Conservation (phyloP, 2,888 invertebrate species). For the Trissonchulus sp. region DNA sequence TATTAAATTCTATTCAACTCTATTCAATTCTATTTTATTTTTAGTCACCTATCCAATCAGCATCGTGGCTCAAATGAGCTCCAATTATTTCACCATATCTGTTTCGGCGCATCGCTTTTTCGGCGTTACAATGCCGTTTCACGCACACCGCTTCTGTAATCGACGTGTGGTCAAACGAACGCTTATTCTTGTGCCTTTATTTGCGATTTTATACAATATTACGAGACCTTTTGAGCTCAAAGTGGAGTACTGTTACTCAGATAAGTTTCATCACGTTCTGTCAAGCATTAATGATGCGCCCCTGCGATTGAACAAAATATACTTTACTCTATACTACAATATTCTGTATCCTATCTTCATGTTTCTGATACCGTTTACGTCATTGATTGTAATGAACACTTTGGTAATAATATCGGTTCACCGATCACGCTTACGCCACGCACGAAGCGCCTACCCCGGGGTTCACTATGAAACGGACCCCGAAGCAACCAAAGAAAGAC, state of each 20-base stretch:
- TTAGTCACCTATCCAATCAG: slow-evolving; percentile 40
- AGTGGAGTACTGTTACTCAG: slow-evolving; percentile 22
- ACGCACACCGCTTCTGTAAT: slow-evolving; percentile 53
- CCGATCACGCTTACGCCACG: slow-evolving; percentile 48
- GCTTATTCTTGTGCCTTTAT: slow-evolving; percentile 49
- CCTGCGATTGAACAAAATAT: slow-evolving; percentile 45
- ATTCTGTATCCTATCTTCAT: slow-evolving; percentile 52
- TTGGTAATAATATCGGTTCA: slow-evolving; percentile 50
- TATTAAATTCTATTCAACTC: too few species aligned
- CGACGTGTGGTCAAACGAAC: slow-evolving; percentile 51
- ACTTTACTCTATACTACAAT: slow-evolving; percentile 47
- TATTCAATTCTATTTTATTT: too few species aligned
- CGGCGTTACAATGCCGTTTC: slow-evolving; percentile 54
- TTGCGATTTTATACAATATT: slow-evolving; percentile 53
- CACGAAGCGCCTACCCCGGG: slow-evolving; percentile 32
- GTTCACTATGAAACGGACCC: slow-evolving; percentile 32
- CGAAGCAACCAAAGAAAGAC: slow-evolving; percentile 48
- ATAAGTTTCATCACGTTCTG: background rate
- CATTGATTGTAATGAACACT: slow-evolving; percentile 51
- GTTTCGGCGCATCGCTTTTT: slow-evolving; percentile 73
- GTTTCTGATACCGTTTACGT: slow-evolving; percentile 51
- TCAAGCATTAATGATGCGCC: slow-evolving; percentile 37
- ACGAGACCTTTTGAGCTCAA: slow-evolving; percentile 53
- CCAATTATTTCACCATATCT: slow-evolving; percentile 59
- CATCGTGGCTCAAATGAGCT: slow-evolving; percentile 40